These are phyloP conservation scores for Erebia palarica DNA, from an alignment of 2,888 invertebrate genomes.

Conservation along the genomic window DNA sequence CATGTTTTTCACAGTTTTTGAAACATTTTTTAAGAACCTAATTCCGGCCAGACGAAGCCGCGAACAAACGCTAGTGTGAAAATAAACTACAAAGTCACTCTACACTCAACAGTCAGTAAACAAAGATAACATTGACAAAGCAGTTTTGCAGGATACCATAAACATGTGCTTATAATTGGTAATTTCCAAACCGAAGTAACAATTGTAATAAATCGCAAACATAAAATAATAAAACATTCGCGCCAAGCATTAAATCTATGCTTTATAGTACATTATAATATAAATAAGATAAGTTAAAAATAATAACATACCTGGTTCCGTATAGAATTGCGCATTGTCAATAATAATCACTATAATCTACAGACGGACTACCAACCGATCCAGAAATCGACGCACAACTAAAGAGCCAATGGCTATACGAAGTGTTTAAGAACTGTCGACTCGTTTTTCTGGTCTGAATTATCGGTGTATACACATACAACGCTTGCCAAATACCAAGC, in stretches of 20 bases:
- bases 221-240: background rate
- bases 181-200: background rate
- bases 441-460: background rate
- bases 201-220: background rate
- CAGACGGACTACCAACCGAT: background rate
- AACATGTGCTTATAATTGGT: background rate
- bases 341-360: background rate
- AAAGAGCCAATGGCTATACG: background rate
- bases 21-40: too few species aligned
- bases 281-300: background rate
- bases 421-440: background rate
- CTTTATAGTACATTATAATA: background rate
- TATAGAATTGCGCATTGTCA: slow-evolving; percentile 12
- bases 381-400: slow-evolving; percentile 15
- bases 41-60: too few species aligned
- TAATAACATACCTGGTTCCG: slow-evolving; percentile 1
- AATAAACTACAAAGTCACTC: background rate
- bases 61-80: background rate
- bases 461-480: slow-evolving; percentile 22
- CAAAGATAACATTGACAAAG: background rate
- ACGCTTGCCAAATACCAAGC: slow-evolving; percentile 26
- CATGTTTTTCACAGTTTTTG: too few species aligned
- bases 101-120: too few species aligned
- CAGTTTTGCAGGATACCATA: background rate
- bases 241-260: background rate